Percentiles rank a stretch among this genome's conserved stretches.
Conservation (phyloP, 1,140 invertebrate genomes). For the Cydia fagiglandana region DNA sequence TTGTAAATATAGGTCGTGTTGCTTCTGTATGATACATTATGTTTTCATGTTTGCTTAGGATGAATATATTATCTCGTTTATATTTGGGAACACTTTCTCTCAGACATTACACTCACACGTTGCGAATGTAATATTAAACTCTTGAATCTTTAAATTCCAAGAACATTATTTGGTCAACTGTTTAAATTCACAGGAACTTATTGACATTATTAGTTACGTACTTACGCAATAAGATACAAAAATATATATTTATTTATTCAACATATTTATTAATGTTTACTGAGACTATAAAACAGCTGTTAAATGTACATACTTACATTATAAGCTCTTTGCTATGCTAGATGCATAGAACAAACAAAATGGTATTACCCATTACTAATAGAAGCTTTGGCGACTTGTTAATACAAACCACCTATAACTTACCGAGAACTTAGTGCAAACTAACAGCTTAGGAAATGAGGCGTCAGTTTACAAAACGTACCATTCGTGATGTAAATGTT, state of each 20-base stretch:
- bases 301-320: neutral
- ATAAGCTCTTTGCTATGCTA: neutral
- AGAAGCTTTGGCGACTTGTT: constrained; percentile 14
- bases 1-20: too few species aligned
- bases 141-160: too few species aligned
- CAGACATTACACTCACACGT: too few species aligned
- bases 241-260: neutral
- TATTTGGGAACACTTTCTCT: too few species aligned
- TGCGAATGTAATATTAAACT: too few species aligned
- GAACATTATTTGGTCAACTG: too few species aligned
- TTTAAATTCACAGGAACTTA: too few species aligned
- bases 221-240: too few species aligned
- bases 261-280: neutral
- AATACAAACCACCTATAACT: neutral
- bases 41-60: too few species aligned
- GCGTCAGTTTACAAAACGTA: neutral
- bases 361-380: constrained; percentile 2
- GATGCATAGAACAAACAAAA: neutral
- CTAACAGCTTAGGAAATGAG: neutral
- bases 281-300: neutral
- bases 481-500: neutral
- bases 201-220: too few species aligned
- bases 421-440: neutral
- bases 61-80: too few species aligned
- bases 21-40: too few species aligned